Evolutionary conservation across 2,797 vertebrate species (phyloP).

Genomic region (Dendrocincla fuliginosa): DNA sequence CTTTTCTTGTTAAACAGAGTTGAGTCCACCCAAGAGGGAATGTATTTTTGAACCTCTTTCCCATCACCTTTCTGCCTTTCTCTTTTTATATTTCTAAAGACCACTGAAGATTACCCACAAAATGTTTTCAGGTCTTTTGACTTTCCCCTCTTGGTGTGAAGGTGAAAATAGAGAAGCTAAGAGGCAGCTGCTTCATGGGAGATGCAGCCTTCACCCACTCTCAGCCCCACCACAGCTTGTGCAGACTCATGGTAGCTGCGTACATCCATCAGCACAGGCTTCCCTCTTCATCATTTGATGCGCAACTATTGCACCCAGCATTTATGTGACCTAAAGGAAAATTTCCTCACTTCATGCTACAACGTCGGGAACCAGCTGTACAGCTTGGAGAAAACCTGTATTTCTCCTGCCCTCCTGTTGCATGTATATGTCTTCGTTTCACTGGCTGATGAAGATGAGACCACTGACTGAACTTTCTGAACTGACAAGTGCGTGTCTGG

Average conservation of each 20-base stretch:
- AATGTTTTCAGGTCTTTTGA: slow-evolving; percentile 3
- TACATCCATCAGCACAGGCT: background rate
- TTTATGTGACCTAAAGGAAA: background rate
- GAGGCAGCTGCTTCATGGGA: slow-evolving; percentile 4
- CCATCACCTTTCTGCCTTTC: background rate
- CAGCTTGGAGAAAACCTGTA: background rate
- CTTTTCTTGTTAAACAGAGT: slow-evolving; percentile 62
- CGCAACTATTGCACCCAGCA: background rate
- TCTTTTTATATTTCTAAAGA: slow-evolving; percentile 16
- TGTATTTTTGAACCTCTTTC: slow-evolving; percentile 56
- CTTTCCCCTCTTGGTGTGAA: slow-evolving; percentile 41
- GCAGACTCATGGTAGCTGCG: accelerated
- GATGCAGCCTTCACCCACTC: background rate
- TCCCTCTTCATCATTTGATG: background rate
- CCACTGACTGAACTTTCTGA: background rate
- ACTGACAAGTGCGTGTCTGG: background rate
- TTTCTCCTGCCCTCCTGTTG: background rate
- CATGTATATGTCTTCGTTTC: background rate
- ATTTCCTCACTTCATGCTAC: background rate
- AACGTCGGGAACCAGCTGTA: accelerated
- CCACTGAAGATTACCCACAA: slow-evolving; percentile 29
- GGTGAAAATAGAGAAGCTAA: slow-evolving; percentile 53
- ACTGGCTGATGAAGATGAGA: background rate
- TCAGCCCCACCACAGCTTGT: background rate
- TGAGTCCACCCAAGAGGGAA: slow-evolving; percentile 54